Percentiles rank a stretch among this genome's conserved stretches.
Conservation (phyloP, 2,888 invertebrate genomes). For the Aspidiotus destructor region DNA sequence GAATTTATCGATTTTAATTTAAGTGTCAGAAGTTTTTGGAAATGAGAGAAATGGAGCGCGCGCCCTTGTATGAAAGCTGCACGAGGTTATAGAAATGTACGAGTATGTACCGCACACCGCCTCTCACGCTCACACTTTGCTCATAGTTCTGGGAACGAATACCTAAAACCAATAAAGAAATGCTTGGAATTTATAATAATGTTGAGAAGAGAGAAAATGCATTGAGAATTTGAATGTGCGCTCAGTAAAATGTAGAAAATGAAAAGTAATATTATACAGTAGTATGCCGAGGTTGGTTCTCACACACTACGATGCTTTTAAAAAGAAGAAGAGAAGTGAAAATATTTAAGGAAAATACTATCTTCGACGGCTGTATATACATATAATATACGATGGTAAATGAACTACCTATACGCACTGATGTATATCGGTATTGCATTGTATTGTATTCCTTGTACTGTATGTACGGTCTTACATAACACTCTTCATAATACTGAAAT, state of each 20-base stretch:
- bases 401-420: no score
- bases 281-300: conserved; percentile 10
- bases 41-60: conserved; percentile 11
- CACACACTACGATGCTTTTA: background rate
- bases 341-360: conserved; percentile 1
- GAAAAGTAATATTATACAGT: conserved; percentile 22
- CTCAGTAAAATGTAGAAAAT: conserved; percentile 27
- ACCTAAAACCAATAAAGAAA: conserved; percentile 33
- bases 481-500: no score
- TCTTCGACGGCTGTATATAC: background rate
- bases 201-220: conserved; percentile 29
- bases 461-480: no score
- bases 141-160: conserved; percentile 11
- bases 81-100: conserved; percentile 28
- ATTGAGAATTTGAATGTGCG: conserved; percentile 31
- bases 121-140: background rate
- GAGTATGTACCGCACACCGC: background rate
- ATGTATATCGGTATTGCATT: no score
- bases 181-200: conserved; percentile 32
- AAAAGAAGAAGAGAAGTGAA: background rate
- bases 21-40: conserved; percentile 26
- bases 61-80: conserved; percentile 14
- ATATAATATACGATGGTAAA: background rate
- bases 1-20: conserved; percentile 31
- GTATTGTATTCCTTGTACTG: no score